These are phyloP conservation scores for Phytoseiulus persimilis DNA, from an alignment of 2,888 invertebrate species.

Conservation along the genomic window DNA sequence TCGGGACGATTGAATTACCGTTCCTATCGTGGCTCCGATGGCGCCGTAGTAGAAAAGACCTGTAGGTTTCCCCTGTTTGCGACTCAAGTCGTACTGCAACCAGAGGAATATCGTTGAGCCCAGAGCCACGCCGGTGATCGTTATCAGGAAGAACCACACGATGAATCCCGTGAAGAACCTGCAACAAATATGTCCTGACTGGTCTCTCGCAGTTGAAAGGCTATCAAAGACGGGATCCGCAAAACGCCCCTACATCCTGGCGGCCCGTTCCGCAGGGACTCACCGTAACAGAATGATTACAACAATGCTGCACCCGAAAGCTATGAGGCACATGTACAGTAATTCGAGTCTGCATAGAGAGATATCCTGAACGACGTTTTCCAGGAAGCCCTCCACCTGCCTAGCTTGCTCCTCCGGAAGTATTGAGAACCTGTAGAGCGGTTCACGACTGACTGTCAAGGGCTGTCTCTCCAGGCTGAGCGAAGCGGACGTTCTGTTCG, in stretches of 20 bases:
- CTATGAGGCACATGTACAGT: constrained; percentile 57
- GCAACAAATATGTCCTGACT: background rate
- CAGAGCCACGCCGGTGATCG: constrained; percentile 10
- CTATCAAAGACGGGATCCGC: too few relatives aligned
- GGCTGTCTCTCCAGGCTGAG: background rate
- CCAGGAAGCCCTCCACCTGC: constrained; percentile 47
- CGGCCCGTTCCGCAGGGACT: too few relatives aligned
- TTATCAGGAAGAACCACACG: constrained; percentile 32
- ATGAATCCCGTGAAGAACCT: constrained; percentile 36
- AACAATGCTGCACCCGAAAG: constrained; percentile 52
- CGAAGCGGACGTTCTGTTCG: background rate
- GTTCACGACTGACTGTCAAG: background rate
- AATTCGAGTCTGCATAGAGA: constrained; percentile 58
- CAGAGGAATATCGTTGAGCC: constrained; percentile 29
- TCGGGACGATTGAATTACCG: constrained; percentile 50
- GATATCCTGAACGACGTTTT: constrained; percentile 60
- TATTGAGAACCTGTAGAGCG: background rate
- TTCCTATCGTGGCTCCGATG: constrained; percentile 48
- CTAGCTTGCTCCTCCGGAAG: constrained; percentile 11
- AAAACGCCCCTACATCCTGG: too few relatives aligned
- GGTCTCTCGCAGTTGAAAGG: too few relatives aligned
- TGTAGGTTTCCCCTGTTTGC: background rate
- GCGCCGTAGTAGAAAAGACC: constrained; percentile 41
- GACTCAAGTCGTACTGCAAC: constrained; percentile 23
- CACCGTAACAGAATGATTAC: background rate